Base-by-base conservation (phyloP, 1,140 invertebrate species). In the Musca domestica region DNA sequence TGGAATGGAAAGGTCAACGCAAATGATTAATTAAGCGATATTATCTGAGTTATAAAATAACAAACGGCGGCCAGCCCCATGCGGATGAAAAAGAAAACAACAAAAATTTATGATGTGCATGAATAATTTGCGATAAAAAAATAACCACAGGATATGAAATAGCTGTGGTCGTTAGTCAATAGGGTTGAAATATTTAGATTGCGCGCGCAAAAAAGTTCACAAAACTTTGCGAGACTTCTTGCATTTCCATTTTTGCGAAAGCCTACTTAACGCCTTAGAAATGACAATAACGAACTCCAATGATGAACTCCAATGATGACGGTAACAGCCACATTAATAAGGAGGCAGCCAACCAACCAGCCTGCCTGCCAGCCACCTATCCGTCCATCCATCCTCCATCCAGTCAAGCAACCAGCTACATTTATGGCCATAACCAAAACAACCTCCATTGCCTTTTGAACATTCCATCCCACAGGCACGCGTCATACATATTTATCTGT, bases 11-110 rank as follows among this genome's bases (percentile, higher is more conserved):
- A 61, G 56, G 56, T 61, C 56, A 34, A 41, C 10, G 34, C 6
- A 61, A 61, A 61, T 61, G 56, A 61, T 61, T 61, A 61, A 61
- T 61, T 61, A 61, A 61, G 34, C 27, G 17, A 34, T 34, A 34
- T 30, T 61, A 61, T 61, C 14, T 34, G 20, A 61, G 30, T n/a
- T 19, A 30, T 15, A 27, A n/a, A 58, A 58, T 4, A 58, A 30
- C 25, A 51, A 51, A 51, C 17, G 1, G 6, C 48, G 0, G 48
- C 48, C 34, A 41, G 34, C 34, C 34, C 34, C 6, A 41, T 30
- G 9, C 9, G n/a, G 27, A 30, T 56, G 25, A 56, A 25, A 23
- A 12, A 23, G 20, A 54, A 41, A 30, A 22, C 20, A 56, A n/a
- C 2, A 17, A 58, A 58, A 58, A 17, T 34, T 61, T 61, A 61